Base-by-base conservation (phyloP, 2,797 vertebrate genomes). In the Cryptoprocta ferox region DNA sequence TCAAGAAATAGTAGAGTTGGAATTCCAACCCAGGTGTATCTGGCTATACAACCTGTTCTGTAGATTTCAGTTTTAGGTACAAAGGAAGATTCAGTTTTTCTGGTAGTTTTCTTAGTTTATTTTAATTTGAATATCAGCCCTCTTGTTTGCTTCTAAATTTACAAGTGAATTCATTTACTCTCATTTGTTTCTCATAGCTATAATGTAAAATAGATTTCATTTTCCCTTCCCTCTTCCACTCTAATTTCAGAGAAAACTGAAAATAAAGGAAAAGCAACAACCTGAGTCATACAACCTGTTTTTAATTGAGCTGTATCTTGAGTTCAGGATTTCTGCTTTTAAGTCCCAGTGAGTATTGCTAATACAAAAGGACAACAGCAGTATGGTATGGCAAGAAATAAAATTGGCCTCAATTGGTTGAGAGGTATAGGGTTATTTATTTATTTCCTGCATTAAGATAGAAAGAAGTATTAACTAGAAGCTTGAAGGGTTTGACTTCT, bases 171-270 rank as follows among this genome's bases (percentile, higher is more conserved):
- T 81, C 18, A 50, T 48, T 92, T 71, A 84, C 24, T 68, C 61
- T 71, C n/a, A 83, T 53, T 75, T 81, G 11, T 85, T 95, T 91
- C 59, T 91, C 79, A 42, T 0, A 70, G 45, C 11, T 84, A 6
- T 37, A 15, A 56, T 76, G 15, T 63, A 56, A 90, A 95, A 73
- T 18, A 85, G 5, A 63, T 50, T 37, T 42, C 15, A 48, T 30
- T 71, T 63, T 66, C 76, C 21, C 8, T 75, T 2, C 10, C 5
- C 4, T 32, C 2, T 76, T 37, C 37, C 48, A 91, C 7, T 71
- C 65, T 94, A 16, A 73, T 88, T 70, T 90, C n/a, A n/a, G 3
- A 89, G 19, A 76, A 96, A 88, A 91, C 21, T 39, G 16, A 95
- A 83, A 82, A 39, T 80, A 48, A 37, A 85, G n/a, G 7, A 11